A percentile compares a stretch with the other conserved stretches of the same genome.
Conservation (phyloP, 2,888 invertebrate species). For the Spisula solida region DNA sequence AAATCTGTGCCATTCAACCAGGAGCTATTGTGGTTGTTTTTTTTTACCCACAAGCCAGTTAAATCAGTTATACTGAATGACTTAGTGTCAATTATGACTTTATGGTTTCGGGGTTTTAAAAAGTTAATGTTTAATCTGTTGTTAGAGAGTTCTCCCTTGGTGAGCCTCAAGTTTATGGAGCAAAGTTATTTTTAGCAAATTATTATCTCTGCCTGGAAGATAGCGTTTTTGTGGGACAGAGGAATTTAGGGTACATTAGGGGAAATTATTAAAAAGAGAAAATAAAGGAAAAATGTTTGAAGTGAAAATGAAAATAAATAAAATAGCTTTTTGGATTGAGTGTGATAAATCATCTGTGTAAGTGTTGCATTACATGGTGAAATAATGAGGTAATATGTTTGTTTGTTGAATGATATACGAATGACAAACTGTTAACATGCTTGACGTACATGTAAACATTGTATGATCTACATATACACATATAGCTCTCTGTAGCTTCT, state of each 20-base stretch:
- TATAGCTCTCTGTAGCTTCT: background rate
- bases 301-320: conserved; percentile 32
- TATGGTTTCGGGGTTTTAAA: conserved; percentile 44
- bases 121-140: conserved; percentile 25
- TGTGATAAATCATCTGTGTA: conserved; percentile 8
- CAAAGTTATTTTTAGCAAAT: conserved; percentile 62
- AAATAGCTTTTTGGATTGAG: conserved; percentile 34
- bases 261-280: conserved; percentile 33
- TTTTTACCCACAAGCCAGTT: background rate
- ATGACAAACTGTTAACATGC: background rate
- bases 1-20: conserved; percentile 26
- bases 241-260: conserved; percentile 59
- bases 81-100: conserved; percentile 54
- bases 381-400: conserved; percentile 20
- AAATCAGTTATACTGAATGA: conserved; percentile 4
- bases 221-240: conserved; percentile 69
- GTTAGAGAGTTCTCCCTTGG: conserved; percentile 22
- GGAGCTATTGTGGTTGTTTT: conserved; percentile 29
- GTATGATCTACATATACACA: background rate
- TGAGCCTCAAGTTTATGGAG: conserved; percentile 62
- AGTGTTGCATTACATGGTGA: background rate
- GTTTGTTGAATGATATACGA: background rate
- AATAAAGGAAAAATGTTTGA: conserved; percentile 12
- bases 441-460: background rate
- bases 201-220: conserved; percentile 41